phyloP scores from a whole-genome alignment of 2,113 vertebrate genomes.

The Recurvirostra avosetta region DNA sequence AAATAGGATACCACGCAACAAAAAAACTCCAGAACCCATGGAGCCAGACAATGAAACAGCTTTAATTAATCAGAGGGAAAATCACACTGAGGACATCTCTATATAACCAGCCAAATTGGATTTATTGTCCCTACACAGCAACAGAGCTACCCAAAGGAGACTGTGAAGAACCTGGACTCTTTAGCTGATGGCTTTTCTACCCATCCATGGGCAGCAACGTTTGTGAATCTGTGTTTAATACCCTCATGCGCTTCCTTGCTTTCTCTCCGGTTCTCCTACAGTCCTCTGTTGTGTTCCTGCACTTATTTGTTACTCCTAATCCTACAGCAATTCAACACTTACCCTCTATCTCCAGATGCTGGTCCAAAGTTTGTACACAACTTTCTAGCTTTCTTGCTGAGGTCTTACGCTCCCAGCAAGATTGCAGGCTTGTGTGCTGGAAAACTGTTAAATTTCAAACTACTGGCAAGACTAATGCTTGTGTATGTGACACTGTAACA shows the following conservation, averaged over 20 bases:
- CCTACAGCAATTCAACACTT: background rate
- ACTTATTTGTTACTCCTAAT: background rate
- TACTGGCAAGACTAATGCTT: background rate
- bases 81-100: background rate
- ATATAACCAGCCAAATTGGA: background rate
- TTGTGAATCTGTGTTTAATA: background rate
- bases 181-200: background rate
- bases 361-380: background rate
- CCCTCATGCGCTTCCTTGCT: background rate
- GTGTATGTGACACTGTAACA: background rate
- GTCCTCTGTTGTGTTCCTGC: background rate
- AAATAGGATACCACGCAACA: background rate
- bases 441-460: background rate
- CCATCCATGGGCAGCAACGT: background rate
- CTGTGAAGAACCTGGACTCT: background rate
- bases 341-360: background rate
- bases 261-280: background rate
- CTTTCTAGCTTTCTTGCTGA: background rate
- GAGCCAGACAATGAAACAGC: background rate
- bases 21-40: background rate
- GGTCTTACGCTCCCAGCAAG: background rate
- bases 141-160: background rate
- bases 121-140: background rate
- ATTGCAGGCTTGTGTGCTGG: background rate
- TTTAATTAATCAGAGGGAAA: background rate